These are phyloP conservation scores for Distichodus sexfasciatus DNA, from an alignment of 2,797 vertebrate genomes.

Conservation along the genomic window DNA sequence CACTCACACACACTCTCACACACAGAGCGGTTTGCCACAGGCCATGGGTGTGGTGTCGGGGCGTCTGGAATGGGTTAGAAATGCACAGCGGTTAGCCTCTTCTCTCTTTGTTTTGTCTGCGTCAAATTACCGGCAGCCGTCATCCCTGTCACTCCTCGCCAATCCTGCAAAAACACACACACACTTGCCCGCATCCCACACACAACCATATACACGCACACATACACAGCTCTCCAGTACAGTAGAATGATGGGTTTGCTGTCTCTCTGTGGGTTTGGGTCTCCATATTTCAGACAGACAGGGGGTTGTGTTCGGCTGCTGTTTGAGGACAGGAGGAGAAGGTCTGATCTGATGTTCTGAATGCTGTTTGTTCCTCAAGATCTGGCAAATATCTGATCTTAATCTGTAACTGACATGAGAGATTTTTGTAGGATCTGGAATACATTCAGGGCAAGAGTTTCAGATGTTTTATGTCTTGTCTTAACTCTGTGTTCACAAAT, in stretches of 20 bases:
- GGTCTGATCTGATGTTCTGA: not conserved
- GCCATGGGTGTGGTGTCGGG: constrained; percentile 3
- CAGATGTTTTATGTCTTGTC: no score
- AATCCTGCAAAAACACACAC: constrained; percentile 2
- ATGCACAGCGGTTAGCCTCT: constrained; percentile 11
- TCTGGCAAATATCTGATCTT: no score
- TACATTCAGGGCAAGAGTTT: no score
- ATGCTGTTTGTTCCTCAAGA: no score
- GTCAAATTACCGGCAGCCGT: constrained; percentile 16
- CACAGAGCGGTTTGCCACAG: not conserved
- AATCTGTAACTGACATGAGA: no score
- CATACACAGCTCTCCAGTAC: not conserved
- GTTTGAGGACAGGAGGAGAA: not conserved
- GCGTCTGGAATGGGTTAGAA: not conserved
- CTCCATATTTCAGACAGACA: constrained; percentile 16
- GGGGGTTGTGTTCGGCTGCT: not conserved
- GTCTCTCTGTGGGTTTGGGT: constrained; percentile 13
- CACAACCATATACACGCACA: not conserved
- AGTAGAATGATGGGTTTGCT: constrained; percentile 2
- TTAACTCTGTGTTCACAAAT: no score
- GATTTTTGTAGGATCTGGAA: no score
- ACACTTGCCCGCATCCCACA: not conserved
- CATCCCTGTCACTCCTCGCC: constrained; percentile 3
- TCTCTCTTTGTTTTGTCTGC: constrained; percentile 5
- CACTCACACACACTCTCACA: not conserved